A percentile compares a stretch with the other conserved stretches of the same genome.
These are phyloP conservation scores for Sebastolobus alascanus DNA, from an alignment of 2,797 vertebrate genomes.

Conservation along the genomic window DNA sequence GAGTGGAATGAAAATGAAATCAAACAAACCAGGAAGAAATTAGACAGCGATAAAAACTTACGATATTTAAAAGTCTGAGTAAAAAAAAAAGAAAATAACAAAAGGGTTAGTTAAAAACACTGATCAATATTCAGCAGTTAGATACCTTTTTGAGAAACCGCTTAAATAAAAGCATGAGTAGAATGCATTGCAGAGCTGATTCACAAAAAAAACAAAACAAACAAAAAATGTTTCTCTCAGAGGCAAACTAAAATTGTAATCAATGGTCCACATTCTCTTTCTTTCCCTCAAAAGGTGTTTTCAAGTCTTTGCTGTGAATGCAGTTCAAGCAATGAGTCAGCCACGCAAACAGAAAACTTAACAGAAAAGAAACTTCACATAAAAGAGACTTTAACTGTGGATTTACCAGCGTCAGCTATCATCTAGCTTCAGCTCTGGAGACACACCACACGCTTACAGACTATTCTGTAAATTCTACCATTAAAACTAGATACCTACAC, in stretches of 20 bases:
- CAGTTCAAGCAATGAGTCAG: conserved; percentile 41
- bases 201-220: background rate
- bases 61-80: conserved; percentile 79
- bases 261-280: conserved; percentile 32
- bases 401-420: conserved; percentile 59
- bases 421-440: conserved; percentile 47
- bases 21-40: conserved; percentile 17
- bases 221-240: conserved; percentile 36
- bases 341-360: conserved; percentile 46
- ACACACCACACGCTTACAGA: conserved; percentile 29
- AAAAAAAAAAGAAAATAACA: conserved; percentile 51
- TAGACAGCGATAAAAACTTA: conserved; percentile 64
- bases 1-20: conserved; percentile 40
- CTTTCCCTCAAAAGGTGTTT: conserved; percentile 29
- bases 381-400: conserved; percentile 41
- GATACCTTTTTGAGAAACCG: conserved; percentile 2
- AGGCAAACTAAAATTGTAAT: conserved; percentile 42
- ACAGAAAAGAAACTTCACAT: conserved; percentile 25
- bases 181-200: conserved; percentile 16
- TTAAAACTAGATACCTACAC: conserved; percentile 34
- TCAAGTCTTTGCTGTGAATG: conserved; percentile 41
- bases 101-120: conserved; percentile 65
- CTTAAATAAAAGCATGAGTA: conserved; percentile 6
- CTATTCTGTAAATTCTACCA: conserved; percentile 5
- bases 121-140: conserved; percentile 38